Base-by-base conservation (phyloP, 1,140 invertebrate species). In the Telenomus remus region DNA sequence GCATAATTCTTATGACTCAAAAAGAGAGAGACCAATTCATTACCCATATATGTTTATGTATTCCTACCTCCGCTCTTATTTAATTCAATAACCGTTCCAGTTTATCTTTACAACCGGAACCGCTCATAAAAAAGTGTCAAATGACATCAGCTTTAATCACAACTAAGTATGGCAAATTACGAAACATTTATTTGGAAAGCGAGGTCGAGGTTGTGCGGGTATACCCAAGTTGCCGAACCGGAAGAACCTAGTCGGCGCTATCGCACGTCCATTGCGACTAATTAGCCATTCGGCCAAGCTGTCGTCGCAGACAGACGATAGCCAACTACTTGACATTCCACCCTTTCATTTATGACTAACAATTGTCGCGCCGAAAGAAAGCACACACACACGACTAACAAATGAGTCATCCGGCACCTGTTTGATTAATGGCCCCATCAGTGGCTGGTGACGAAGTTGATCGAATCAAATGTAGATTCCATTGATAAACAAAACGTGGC, bases 281-380 rank as follows among this genome's bases (percentile, higher is more conserved):
- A 76, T 76, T 76, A 76, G 55, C 61, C 50, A 71, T 76, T 76
- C 60, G 54, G 49, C 10, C 73, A 64, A 57, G 74, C 61, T 71
- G 74, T 76, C 73, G 66, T 65, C 73, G 56, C 54, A 65, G 69
- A 47, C 50, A 51, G 59, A 46, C 53, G 60, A 76, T 68, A 73
- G 39, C 54, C 47, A 43, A 56, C 50, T 44, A 43, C 13, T 57
- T 37, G 37, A 16, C 44, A 48, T 59, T 44, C 42, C 47, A 59
- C 33, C 49, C 65, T 61, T 74, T 59, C 73, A 61, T 66, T 72
- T 56, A 47, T 64, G 65, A 60, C 46, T 57, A 54, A 59, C 53
- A 72, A 60, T 65, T 46, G 39, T 47, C 54, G 50, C 43, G 50
- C n/a, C 57, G 34, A 54, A 68, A 60, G 37, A 54, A 13, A 50